Conservation (phyloP, 2,888 invertebrate genomes). For the Phrixothrix hirtus region DNA sequence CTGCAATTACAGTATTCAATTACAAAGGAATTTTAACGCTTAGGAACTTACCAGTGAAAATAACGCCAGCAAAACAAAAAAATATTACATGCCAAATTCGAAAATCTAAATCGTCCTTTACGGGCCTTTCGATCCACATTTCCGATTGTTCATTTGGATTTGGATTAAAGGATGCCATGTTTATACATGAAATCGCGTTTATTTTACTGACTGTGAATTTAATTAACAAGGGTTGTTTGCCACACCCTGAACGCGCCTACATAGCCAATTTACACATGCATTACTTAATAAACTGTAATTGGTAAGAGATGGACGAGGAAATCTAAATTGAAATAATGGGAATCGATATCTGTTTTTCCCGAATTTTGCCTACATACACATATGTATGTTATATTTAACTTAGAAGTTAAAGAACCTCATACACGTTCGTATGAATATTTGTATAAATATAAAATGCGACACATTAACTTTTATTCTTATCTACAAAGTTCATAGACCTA, state of each 20-base stretch:
- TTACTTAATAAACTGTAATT: slow-evolving; percentile 31
- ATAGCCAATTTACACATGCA: slow-evolving; percentile 12
- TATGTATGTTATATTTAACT: too few relatives aligned
- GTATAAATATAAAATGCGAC: too few relatives aligned
- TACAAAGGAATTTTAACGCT: background rate
- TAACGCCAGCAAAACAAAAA: slow-evolving; percentile 66
- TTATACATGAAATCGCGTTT: slow-evolving; percentile 1
- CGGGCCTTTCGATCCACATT: slow-evolving; percentile 73
- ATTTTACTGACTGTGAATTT: slow-evolving; percentile 10
- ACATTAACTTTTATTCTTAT: too few relatives aligned
- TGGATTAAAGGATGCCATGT: slow-evolving; percentile 51
- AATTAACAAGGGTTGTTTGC: slow-evolving; percentile 19
- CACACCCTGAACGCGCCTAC: slow-evolving; percentile 32
- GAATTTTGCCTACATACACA: too few relatives aligned
- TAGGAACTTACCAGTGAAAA: slow-evolving; percentile 63
- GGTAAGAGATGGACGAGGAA: background rate
- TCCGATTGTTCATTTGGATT: slow-evolving; percentile 50
- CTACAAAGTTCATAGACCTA: too few relatives aligned
- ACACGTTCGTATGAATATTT: too few relatives aligned
- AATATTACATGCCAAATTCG: slow-evolving; percentile 83
- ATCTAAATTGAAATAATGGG: too few relatives aligned
- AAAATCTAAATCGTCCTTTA: slow-evolving; percentile 71
- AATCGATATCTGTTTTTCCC: too few relatives aligned
- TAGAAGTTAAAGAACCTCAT: too few relatives aligned
- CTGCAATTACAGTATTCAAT: slow-evolving; percentile 55